Percentiles rank a stretch among this genome's conserved stretches.
Conservation (phyloP, 2,797 vertebrate species). For the Danio albolineatus region DNA sequence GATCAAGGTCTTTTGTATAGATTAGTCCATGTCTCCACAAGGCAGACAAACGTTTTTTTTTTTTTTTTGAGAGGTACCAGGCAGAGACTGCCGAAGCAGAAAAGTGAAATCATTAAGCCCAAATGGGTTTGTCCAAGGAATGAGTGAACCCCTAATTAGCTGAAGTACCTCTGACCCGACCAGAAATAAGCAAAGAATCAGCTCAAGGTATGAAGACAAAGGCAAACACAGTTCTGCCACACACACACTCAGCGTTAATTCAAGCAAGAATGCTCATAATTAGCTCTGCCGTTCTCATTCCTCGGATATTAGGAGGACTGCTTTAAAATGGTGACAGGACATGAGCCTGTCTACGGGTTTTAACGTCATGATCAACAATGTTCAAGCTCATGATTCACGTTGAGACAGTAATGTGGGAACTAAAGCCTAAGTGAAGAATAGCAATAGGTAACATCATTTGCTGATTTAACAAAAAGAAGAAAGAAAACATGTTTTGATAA, state of each 20-base stretch:
- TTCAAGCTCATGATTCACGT: slow-evolving; percentile 28
- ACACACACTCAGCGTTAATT: slow-evolving; percentile 83
- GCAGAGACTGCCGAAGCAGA: slow-evolving; percentile 82
- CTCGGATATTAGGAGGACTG: slow-evolving; percentile 80
- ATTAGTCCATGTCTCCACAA: slow-evolving; percentile 76
- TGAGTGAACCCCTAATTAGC: slow-evolving; percentile 88
- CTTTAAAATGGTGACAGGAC: slow-evolving; percentile 84
- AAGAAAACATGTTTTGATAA: neutral
- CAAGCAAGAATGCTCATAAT: slow-evolving; percentile 88
- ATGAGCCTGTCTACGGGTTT: slow-evolving; percentile 81
- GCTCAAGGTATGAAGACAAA: slow-evolving; percentile 85
- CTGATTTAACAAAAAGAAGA: neutral
- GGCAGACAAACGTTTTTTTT: slow-evolving; percentile 80
- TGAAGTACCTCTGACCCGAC: slow-evolving; percentile 87
- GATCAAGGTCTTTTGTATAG: slow-evolving; percentile 81
- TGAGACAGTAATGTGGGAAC: neutral
- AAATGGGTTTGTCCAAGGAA: slow-evolving; percentile 83
- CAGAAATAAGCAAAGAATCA: slow-evolving; percentile 87
- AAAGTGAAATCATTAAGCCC: slow-evolving; percentile 88
- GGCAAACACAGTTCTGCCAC: slow-evolving; percentile 81
- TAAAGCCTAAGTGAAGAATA: neutral
- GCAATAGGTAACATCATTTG: neutral
- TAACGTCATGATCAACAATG: slow-evolving; percentile 71
- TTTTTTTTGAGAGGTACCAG: slow-evolving; percentile 84
- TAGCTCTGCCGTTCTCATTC: slow-evolving; percentile 83